Conservation (phyloP, 2,888 invertebrate species). For the Scaptomyza reducta region DNA sequence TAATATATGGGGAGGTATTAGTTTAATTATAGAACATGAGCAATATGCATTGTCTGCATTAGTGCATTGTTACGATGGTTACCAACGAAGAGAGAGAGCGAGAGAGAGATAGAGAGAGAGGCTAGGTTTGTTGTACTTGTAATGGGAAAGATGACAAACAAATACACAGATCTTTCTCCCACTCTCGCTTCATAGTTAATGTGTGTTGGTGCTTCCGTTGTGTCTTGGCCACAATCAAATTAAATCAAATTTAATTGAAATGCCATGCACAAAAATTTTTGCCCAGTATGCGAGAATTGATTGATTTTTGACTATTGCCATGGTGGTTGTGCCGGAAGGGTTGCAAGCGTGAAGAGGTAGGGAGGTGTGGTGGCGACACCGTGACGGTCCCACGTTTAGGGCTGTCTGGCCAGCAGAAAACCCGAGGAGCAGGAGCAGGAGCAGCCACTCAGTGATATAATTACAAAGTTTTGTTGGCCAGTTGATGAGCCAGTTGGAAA, state of each 20-base stretch:
- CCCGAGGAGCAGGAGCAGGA: constrained; percentile 11
- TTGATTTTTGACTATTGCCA: constrained; percentile 64
- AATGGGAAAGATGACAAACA: constrained; percentile 3
- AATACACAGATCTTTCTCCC: background rate
- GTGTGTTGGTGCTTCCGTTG: constrained; percentile 4
- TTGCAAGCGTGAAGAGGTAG: background rate
- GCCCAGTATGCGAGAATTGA: constrained; percentile 56
- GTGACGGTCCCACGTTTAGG: background rate
- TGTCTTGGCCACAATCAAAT: constrained; percentile 47
- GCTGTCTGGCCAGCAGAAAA: background rate
- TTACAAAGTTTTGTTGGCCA: constrained; percentile 75
- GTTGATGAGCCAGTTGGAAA: constrained; percentile 75
- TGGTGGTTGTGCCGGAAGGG: background rate
- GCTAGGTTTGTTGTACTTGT: background rate
- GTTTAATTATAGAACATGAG: constrained; percentile 1
- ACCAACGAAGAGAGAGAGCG: background rate
- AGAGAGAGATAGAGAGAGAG: background rate
- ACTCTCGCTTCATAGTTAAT: background rate
- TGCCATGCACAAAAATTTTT: constrained; percentile 70
- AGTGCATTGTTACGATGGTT: background rate
- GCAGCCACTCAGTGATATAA: constrained; percentile 69
- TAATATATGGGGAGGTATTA: background rate
- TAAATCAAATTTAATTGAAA: constrained; percentile 72
- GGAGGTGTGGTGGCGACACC: background rate
- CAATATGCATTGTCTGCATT: constrained; percentile 7